Evolutionary conservation across 2,797 vertebrate genomes (phyloP).

Genomic region (Garrulus glandarius): DNA sequence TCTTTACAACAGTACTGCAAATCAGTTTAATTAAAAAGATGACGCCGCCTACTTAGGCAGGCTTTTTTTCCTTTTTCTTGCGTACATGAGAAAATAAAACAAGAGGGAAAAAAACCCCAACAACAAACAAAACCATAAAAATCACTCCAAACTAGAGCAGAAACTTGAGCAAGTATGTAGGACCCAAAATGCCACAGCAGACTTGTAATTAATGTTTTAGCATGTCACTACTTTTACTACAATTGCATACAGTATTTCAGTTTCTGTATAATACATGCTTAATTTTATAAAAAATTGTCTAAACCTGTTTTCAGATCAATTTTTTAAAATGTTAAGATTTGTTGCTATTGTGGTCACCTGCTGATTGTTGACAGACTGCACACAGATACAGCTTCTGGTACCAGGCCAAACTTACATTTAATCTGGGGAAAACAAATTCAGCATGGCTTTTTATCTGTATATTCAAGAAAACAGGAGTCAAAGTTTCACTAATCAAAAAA

Average conservation of each 20-base stretch:
- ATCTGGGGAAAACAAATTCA: background rate
- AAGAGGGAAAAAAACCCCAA: background rate
- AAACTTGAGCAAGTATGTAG: background rate
- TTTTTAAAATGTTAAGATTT: background rate
- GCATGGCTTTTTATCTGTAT: background rate
- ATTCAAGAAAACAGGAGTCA: background rate
- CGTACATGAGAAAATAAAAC: background rate
- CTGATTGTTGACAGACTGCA: background rate
- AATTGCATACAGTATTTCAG: background rate
- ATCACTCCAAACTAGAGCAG: background rate
- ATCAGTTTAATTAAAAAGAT: background rate
- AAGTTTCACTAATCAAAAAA: background rate
- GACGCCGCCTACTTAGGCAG: background rate
- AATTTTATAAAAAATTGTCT: background rate
- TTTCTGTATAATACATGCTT: background rate
- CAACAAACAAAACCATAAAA: background rate
- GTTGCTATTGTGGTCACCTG: background rate
- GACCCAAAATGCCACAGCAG: background rate
- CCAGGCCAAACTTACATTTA: background rate
- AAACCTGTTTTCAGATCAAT: background rate
- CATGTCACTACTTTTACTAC: background rate
- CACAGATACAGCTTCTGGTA: background rate
- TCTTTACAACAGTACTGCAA: background rate
- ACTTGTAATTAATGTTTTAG: background rate
- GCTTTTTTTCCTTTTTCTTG: background rate